phyloP scores from a whole-genome alignment of 30 jellyfish, hydroid and myxozoan species.

The Chironex yamaguchii region DNA sequence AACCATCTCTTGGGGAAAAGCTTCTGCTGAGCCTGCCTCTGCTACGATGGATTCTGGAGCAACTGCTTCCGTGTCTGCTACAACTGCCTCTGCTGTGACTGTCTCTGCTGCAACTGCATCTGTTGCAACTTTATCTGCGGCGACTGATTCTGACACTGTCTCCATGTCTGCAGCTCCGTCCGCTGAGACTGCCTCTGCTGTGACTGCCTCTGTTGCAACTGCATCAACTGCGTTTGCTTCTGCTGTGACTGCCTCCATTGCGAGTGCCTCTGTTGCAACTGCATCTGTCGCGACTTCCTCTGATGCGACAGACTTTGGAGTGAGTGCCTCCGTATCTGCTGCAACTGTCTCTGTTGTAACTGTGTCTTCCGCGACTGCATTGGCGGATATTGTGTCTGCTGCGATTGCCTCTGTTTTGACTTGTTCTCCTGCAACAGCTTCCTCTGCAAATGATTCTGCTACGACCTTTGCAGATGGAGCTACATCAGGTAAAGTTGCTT shows the following conservation, averaged over 20 bases:
- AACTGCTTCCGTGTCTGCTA: not conserved
- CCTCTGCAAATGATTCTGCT: no score
- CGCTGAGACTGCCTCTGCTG: no score
- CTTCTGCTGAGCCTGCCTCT: not conserved
- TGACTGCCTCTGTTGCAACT: not conserved
- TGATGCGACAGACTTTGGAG: no score
- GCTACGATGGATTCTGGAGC: not conserved
- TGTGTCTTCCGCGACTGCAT: no score
- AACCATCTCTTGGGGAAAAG: not conserved
- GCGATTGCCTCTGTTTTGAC: no score
- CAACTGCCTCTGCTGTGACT: not conserved
- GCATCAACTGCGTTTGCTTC: not conserved
- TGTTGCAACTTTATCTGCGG: not conserved
- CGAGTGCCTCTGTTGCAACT: not conserved
- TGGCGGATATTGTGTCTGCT: no score
- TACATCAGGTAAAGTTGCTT: no score
- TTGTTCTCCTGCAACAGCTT: no score
- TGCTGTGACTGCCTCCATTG: not conserved
- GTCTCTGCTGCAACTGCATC: not conserved
- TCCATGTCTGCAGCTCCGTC: not conserved
- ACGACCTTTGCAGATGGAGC: no score
- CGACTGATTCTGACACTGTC: not conserved
- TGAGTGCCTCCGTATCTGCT: no score
- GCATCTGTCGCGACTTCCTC: no score
- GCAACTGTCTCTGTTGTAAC: no score